Conservation (phyloP, 2,888 invertebrate genomes). For the Gymnocheta viridis region DNA sequence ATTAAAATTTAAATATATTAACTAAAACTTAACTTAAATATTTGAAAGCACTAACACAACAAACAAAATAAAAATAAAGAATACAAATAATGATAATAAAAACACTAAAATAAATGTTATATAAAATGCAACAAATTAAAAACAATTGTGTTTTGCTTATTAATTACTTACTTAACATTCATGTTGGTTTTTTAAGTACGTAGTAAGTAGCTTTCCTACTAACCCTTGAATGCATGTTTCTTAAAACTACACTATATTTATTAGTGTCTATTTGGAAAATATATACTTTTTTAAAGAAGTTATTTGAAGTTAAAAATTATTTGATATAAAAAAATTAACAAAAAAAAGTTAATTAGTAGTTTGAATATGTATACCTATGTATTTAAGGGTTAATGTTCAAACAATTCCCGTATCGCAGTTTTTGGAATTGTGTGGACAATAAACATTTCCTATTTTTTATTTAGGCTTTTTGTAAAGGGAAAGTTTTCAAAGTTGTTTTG, state of each 20-base stretch:
- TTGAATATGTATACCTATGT: not conserved
- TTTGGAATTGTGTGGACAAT: not conserved
- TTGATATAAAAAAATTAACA: not conserved
- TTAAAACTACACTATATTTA: not conserved
- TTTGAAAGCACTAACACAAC: slow-evolving; percentile 50
- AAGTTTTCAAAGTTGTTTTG: not conserved
- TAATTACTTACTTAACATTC: slow-evolving; percentile 6
- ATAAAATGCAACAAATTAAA: slow-evolving; percentile 50
- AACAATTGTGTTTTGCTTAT: slow-evolving; percentile 59
- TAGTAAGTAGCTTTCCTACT: slow-evolving; percentile 21
- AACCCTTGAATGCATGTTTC: slow-evolving; percentile 60
- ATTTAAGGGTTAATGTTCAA: slow-evolving; percentile 29
- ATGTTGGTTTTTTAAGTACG: not conserved
- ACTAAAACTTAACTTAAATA: slow-evolving; percentile 18
- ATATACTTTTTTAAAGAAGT: not conserved
- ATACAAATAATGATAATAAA: slow-evolving; percentile 19
- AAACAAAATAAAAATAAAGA: slow-evolving; percentile 26
- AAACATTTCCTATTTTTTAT: not conserved
- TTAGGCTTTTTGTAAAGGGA: not conserved
- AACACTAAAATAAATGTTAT: slow-evolving; percentile 67
- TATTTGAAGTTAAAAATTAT: not conserved
- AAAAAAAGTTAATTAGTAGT: not conserved
- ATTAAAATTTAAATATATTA: not conserved
- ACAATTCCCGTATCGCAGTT: no score
- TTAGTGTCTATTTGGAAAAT: not conserved